A percentile compares a stretch with the other conserved stretches of the same genome.
phyloP scores from a whole-genome alignment of 2,113 vertebrate species.

The Podarcis raffonei region DNA sequence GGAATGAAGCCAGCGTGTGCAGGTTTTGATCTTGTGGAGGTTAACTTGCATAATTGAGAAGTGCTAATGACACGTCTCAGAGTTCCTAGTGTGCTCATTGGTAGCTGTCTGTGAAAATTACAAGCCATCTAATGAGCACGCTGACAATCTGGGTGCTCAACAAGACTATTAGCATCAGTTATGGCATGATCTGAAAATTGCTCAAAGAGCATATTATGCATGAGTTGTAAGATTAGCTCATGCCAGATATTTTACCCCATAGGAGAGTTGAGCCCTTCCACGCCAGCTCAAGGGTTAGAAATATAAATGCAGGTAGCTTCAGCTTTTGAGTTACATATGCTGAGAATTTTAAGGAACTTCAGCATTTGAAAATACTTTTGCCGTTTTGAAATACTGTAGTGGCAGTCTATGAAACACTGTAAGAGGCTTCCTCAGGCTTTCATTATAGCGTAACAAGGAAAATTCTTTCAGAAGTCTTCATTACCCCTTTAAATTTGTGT shows the following conservation, averaged over 20 bases:
- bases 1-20: neutral
- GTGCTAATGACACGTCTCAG: no score
- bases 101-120: neutral
- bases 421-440: neutral
- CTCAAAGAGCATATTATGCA: conserved; percentile 8
- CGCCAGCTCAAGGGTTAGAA: neutral
- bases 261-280: neutral
- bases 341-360: neutral
- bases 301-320: neutral
- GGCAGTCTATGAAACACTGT: neutral
- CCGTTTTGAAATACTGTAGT: neutral
- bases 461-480: neutral
- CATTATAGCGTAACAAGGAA: neutral
- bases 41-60: neutral
- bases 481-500: neutral
- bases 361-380: conserved; percentile 23
- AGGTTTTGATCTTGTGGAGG: neutral
- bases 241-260: neutral
- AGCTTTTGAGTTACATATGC: neutral
- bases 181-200: neutral
- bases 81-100: neutral
- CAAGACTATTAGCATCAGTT: neutral
- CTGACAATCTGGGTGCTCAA: neutral
- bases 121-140: neutral
- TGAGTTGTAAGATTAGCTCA: neutral